A percentile compares a stretch with the other conserved stretches of the same genome.
These are phyloP conservation scores for Phyllostomus hastatus DNA, from an alignment of 2,113 vertebrate genomes.

Conservation along the genomic window DNA sequence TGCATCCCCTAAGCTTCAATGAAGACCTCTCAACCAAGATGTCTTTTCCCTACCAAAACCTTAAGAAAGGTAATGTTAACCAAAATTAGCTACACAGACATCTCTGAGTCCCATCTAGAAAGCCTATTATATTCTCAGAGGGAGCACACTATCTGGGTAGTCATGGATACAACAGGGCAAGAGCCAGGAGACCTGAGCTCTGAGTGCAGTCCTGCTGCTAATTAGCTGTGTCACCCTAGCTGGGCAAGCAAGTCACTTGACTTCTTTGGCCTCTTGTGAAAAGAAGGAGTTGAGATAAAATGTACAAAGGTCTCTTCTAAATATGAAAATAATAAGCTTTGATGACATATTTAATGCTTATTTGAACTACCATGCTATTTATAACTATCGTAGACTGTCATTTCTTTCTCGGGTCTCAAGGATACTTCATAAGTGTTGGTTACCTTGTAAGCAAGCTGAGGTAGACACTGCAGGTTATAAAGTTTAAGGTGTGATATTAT, in stretches of 20 bases:
- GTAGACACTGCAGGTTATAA: background rate
- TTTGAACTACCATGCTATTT: background rate
- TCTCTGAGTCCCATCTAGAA: background rate
- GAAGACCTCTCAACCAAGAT: background rate
- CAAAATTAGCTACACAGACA: background rate
- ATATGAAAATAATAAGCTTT: background rate
- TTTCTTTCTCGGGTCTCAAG: background rate
- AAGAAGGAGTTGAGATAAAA: background rate
- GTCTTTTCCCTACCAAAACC: background rate
- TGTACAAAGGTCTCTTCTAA: background rate
- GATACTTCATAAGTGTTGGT: background rate
- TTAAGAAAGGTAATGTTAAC: background rate
- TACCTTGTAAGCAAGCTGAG: background rate
- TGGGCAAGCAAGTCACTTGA: background rate
- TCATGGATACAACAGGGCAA: slow-evolving; percentile 21
- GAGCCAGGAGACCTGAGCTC: background rate
- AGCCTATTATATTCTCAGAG: background rate
- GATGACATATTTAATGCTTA: background rate
- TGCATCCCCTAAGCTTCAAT: background rate
- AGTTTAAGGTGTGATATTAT: background rate
- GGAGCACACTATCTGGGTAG: background rate
- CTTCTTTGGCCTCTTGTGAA: background rate
- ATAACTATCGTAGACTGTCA: background rate
- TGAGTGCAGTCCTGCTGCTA: background rate
- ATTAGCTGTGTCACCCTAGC: background rate